Evolutionary conservation across 1,140 invertebrate genomes (phyloP).

Genomic region (Drosophila watanabei): DNA sequence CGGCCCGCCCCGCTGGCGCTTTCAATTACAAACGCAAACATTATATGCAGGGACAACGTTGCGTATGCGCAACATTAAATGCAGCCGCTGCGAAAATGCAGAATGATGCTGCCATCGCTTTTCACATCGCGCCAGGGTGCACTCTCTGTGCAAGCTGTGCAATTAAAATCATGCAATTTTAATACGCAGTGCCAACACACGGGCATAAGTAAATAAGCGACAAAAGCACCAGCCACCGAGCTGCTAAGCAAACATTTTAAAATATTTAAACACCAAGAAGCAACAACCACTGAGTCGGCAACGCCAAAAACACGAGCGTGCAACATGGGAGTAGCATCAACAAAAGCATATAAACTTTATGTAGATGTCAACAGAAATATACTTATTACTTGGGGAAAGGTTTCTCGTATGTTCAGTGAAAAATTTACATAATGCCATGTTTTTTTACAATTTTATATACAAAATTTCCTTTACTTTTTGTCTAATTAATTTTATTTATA

Average conservation of each 20-base stretch:
- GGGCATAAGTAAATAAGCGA: conserved; percentile 78
- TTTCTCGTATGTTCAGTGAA: neutral
- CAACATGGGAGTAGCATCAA: conserved; percentile 1
- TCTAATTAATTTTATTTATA: too few relatives aligned
- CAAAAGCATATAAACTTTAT: neutral
- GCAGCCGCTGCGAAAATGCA: conserved; percentile 61
- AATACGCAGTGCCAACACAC: conserved; percentile 76
- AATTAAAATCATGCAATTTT: conserved; percentile 85
- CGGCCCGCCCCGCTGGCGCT: conserved; percentile 8
- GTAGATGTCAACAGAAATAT: neutral
- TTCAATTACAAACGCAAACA: conserved; percentile 55
- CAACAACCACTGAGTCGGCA: conserved; percentile 13
- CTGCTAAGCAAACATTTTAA: conserved; percentile 82
- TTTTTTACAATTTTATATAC: neutral
- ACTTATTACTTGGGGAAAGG: neutral
- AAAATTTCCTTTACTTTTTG: neutral
- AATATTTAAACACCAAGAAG: conserved; percentile 71
- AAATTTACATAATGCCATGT: neutral
- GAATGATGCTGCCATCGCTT: conserved; percentile 55
- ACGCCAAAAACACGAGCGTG: neutral
- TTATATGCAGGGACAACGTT: conserved; percentile 53
- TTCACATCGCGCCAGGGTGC: conserved; percentile 1
- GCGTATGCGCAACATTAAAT: conserved; percentile 82
- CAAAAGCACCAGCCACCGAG: conserved; percentile 47
- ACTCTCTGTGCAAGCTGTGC: conserved; percentile 67